Base-by-base conservation (phyloP, 2,888 invertebrate species). In the Aspidiotus rigidus region DNA sequence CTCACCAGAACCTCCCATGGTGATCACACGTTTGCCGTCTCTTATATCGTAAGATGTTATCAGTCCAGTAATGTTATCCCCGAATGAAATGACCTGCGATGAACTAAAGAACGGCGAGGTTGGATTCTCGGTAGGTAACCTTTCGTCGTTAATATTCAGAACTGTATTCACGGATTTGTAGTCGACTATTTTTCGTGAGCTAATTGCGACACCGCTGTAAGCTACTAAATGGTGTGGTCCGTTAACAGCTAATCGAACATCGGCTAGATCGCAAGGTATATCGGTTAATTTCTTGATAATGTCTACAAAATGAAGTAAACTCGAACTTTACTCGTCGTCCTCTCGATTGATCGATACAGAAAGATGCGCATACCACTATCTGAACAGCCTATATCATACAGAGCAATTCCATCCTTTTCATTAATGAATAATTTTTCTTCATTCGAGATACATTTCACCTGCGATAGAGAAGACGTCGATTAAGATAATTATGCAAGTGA, bases 391-490 rank as follows among this genome's bases (percentile, higher is more conserved):
- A 67, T 15, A 67, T 67, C 60, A 13, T 62, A 69, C 42, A 69
- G 39, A 42, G 57, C 62, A 16, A 69, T 57, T 7, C 62, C 49
- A 40, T 57, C 63, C 10, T 17, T 15, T 69, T 69, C 69, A 9
- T 62, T 63, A 55, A 69, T 62, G 2, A 69, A 42, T 7, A 69
- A 17, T 7, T 69, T 16, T 15, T 62, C 57, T 40, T 62, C 42
- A 11, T 53, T 13, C 28, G 62, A 41, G 44, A 62, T 10, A 56
- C 62, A 69, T 57, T 63, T 69, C 39, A 69, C 42, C 69, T 69
- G 53, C 5, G 44, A 62, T 15, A 8, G 3, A 16, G 15, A 59
- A 55, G 15, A 55, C 53, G 53, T 53, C 11, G 13, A n/a, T 53
- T 9, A 55, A 55, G 17, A 55, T 1, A 55, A 16, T 7, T 16